Percentiles rank a stretch among this genome's conserved stretches.
phyloP scores from a whole-genome alignment of 2,888 invertebrate genomes.

The Papilio demoleus region DNA sequence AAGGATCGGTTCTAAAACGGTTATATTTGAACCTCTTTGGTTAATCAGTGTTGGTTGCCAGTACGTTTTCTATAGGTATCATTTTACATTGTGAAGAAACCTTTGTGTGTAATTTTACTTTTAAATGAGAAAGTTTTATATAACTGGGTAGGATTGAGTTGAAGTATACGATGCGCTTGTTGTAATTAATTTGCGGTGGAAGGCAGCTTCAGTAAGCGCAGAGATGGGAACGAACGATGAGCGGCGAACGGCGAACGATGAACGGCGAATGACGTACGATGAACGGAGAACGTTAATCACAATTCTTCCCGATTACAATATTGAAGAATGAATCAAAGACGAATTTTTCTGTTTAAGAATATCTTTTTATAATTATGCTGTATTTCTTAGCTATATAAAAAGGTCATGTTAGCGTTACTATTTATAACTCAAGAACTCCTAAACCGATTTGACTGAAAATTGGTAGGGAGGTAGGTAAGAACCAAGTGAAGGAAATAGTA shows the following conservation, averaged over 20 bases:
- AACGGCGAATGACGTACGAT: background rate
- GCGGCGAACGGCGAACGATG: background rate
- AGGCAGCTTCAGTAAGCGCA: background rate
- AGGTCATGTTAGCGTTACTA: too few species aligned
- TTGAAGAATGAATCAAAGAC: background rate
- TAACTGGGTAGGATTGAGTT: background rate
- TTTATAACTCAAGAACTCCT: too few species aligned
- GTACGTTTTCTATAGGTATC: too few species aligned
- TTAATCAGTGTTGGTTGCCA: too few species aligned
- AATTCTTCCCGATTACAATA: conserved; percentile 1
- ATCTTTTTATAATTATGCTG: too few species aligned
- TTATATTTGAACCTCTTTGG: too few species aligned
- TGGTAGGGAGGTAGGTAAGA: too few species aligned
- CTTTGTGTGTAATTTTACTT: background rate
- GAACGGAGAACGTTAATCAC: background rate
- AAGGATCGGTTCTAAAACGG: too few species aligned
- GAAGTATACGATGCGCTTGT: conserved; percentile 24
- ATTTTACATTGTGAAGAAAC: background rate
- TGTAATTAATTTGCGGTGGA: conserved; percentile 25
- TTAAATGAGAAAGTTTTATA: conserved; percentile 3
- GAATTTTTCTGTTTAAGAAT: background rate
- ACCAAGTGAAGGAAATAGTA: too few species aligned
- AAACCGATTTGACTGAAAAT: too few species aligned
- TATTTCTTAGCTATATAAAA: too few species aligned
- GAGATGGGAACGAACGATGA: conserved; percentile 11